phyloP scores from a whole-genome alignment of 2,113 vertebrate species.

The Anguilla japonica region DNA sequence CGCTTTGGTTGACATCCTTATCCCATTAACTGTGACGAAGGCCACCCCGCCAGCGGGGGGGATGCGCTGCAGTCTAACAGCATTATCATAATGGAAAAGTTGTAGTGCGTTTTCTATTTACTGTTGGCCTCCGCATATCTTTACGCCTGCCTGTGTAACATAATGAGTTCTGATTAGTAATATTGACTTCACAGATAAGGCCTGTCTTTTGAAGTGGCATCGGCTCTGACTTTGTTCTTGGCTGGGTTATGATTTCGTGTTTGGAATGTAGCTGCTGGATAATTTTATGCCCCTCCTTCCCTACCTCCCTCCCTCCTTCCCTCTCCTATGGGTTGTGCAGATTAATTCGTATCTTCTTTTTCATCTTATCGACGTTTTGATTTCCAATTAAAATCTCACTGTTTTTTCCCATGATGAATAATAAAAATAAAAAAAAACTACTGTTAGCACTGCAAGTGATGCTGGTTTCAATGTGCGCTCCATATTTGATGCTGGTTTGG shows the following conservation, averaged over 20 bases:
- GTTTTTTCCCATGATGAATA: background rate
- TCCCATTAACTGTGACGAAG: conserved; percentile 12
- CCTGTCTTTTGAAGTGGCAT: conserved; percentile 13
- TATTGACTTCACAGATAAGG: conserved; percentile 37
- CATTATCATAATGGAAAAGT: conserved; percentile 1
- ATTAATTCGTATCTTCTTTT: background rate
- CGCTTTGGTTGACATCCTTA: background rate
- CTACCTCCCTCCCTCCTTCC: background rate
- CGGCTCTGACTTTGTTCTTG: conserved; percentile 10
- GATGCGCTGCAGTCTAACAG: background rate
- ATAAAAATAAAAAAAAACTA: background rate
- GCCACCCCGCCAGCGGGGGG: background rate
- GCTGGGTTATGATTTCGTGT: background rate
- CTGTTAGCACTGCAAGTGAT: background rate
- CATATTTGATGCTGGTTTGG: background rate
- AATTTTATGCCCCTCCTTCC: background rate
- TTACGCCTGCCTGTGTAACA: background rate
- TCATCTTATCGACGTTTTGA: background rate
- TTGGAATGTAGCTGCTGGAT: conserved; percentile 5
- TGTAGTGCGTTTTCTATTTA: conserved; percentile 9
- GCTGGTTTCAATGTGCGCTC: background rate
- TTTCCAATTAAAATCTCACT: background rate
- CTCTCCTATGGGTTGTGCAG: no score
- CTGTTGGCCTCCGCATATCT: conserved; percentile 13
- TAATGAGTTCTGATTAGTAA: conserved; percentile 45